Percentiles rank a stretch among this genome's conserved stretches.
Conservation (phyloP, 2,888 invertebrate genomes). For the Coelinius sp. region DNA sequence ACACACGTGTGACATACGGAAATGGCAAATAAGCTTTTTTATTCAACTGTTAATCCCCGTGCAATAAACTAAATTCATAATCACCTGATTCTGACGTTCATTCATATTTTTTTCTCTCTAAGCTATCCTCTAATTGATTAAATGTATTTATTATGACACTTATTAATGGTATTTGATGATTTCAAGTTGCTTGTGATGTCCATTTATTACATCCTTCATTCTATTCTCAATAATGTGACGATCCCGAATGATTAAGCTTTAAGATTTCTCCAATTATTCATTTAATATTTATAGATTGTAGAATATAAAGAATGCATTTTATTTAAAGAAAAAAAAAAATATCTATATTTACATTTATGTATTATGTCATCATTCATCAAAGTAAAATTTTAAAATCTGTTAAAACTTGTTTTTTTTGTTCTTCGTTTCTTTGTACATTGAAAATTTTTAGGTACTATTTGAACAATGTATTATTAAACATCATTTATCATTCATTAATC, state of each 20-base stretch:
- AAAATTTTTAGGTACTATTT: slow-evolving; percentile 1
- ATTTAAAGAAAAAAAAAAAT: slow-evolving; percentile 21
- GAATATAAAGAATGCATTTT: slow-evolving; percentile 23
- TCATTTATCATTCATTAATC: background rate
- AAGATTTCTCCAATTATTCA: slow-evolving; percentile 5
- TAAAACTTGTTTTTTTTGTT: background rate
- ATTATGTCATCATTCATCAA: slow-evolving; percentile 24
- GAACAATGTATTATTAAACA: background rate
- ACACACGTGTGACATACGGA: slow-evolving; percentile 7
- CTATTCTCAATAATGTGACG: no score
- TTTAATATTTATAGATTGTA: slow-evolving; percentile 33
- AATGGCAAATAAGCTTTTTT: slow-evolving; percentile 2
- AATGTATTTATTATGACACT: slow-evolving; percentile 42
- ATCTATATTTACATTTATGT: background rate
- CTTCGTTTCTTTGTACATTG: slow-evolving; percentile 7
- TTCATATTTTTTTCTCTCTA: background rate
- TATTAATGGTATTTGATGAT: slow-evolving; percentile 33
- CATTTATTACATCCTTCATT: no score
- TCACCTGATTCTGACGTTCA: background rate
- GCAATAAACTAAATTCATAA: background rate
- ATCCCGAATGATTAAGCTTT: no score
- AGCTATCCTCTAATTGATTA: background rate
- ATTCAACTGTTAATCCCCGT: background rate
- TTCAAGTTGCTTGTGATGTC: no score
- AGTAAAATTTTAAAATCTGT: slow-evolving; percentile 15